Conservation (phyloP, 2,797 vertebrate genomes). For the Hoplostethus atlanticus region DNA sequence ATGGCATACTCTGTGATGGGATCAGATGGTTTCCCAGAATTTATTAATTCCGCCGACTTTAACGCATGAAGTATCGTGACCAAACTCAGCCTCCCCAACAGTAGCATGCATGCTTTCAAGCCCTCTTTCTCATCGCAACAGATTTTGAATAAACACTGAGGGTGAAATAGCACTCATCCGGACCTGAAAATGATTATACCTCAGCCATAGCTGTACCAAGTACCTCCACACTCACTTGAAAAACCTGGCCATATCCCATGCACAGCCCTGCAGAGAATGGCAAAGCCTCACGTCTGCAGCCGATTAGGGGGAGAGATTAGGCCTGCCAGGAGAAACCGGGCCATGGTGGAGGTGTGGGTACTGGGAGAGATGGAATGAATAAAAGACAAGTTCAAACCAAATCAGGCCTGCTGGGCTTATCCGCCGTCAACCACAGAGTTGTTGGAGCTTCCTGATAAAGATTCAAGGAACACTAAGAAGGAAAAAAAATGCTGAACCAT, state of each 20-base stretch:
- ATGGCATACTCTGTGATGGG: constrained; percentile 14
- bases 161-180: constrained; percentile 15
- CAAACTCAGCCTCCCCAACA: constrained; percentile 15
- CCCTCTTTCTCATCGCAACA: constrained; percentile 11
- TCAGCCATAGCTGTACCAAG: constrained; percentile 32
- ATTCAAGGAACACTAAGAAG: constrained; percentile 61
- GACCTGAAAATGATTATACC: constrained; percentile 39
- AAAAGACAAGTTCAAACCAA: constrained; percentile 78
- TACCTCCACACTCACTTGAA: constrained; percentile 44
- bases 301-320: constrained; percentile 80
- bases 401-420: constrained; percentile 73
- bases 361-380: constrained; percentile 75
- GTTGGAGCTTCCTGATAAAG: constrained; percentile 74
- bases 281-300: constrained; percentile 80
- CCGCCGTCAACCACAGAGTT: constrained; percentile 68
- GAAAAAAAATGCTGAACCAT: constrained; percentile 2
- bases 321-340: constrained; percentile 75
- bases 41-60: constrained; percentile 50
- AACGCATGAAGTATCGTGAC: constrained; percentile 29
- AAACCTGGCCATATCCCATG: constrained; percentile 67
- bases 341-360: constrained; percentile 81
- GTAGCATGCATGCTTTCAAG: not conserved
- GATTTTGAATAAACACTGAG: constrained; percentile 10
- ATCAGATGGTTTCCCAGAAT: constrained; percentile 50
- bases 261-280: constrained; percentile 70